These are phyloP conservation scores for Ophion ellenae DNA, from an alignment of 2,888 invertebrate genomes.

Conservation along the genomic window DNA sequence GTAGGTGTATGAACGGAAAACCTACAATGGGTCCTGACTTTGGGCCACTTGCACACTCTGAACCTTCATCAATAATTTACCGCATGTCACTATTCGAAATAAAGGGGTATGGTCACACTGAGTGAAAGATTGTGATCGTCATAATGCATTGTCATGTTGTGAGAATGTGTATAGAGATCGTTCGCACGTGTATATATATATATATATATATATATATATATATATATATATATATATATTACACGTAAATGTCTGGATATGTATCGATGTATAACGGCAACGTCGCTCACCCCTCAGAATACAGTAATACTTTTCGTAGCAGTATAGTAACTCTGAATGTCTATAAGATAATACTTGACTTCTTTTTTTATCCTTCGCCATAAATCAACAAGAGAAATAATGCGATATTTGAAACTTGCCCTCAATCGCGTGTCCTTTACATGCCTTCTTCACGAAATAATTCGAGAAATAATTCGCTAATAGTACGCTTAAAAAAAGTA, in stretches of 20 bases:
- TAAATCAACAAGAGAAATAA: not conserved
- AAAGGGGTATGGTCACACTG: conserved; percentile 7
- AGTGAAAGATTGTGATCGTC: conserved; percentile 28
- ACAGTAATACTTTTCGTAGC: not conserved
- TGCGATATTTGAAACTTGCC: too few species aligned
- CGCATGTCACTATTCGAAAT: conserved; percentile 10
- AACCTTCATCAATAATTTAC: conserved; percentile 27
- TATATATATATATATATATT: too few species aligned
- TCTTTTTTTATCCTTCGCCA: not conserved
- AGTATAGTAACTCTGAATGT: not conserved
- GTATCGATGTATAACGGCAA: not conserved
- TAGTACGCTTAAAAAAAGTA: too few species aligned
- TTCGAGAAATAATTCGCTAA: not conserved
- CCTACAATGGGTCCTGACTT: not conserved
- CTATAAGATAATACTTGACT: not conserved
- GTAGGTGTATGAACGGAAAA: not conserved
- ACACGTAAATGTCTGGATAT: not conserved
- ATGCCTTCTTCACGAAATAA: not conserved
- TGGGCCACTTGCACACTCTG: conserved; percentile 11
- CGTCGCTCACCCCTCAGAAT: not conserved
- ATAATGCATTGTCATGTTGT: not conserved
- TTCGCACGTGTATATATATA: too few species aligned
- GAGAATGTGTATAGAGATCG: not conserved
- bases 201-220: too few species aligned
- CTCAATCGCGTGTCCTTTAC: not conserved